Conservation (phyloP, 1,140 invertebrate species). For the Amphibalanus amphitrite region DNA sequence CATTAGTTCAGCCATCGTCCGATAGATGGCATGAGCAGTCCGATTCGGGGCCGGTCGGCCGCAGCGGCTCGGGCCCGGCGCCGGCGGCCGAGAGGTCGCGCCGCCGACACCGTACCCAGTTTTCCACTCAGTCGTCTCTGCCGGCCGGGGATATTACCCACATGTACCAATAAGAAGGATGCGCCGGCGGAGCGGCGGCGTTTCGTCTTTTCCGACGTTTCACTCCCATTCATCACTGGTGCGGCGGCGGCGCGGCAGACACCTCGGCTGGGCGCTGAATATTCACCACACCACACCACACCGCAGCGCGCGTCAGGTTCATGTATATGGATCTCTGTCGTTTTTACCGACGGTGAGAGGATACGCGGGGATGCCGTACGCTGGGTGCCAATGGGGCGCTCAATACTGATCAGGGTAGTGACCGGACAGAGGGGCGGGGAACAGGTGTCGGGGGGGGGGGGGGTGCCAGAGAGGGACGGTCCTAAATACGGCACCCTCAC, state of each 20-base stretch:
- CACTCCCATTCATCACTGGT: not conserved
- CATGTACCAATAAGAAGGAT: not conserved
- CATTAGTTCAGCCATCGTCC: not conserved
- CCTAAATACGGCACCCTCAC: too few species aligned
- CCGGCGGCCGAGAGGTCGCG: too few species aligned
- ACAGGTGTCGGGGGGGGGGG: too few species aligned
- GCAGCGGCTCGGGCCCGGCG: too few species aligned
- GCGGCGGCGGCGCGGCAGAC: not conserved
- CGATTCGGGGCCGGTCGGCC: not conserved
- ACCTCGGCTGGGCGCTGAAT: not conserved
- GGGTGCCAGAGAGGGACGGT: too few species aligned
- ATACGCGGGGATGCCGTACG: not conserved
- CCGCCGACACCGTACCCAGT: not conserved
- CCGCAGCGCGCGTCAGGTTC: not conserved
- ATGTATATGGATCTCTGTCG: not conserved
- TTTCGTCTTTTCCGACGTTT: not conserved
- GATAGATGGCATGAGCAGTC: not conserved
- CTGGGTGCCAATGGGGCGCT: not conserved
- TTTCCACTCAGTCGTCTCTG: not conserved
- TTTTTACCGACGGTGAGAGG: not conserved
- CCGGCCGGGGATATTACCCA: not conserved
- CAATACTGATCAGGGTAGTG: not conserved
- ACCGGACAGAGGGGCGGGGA: too few species aligned
- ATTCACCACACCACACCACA: not conserved
- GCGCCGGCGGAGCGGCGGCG: too few species aligned